These are phyloP conservation scores for Phenganax marumi DNA, from an alignment of 92 coral and sea anemone species.

Conservation along the genomic window DNA sequence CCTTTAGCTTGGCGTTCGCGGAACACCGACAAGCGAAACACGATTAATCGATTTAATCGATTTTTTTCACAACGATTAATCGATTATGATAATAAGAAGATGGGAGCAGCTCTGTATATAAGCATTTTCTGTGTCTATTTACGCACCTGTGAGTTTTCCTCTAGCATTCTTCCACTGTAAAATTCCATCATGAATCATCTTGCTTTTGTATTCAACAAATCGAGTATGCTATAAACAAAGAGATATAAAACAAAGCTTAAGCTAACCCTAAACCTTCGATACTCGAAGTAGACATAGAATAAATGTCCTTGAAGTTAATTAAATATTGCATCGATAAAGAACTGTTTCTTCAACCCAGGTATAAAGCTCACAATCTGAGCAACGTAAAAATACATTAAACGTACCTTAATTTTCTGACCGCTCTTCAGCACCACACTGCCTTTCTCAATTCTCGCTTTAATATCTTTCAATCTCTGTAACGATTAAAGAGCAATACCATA, in stretches of 20 bases:
- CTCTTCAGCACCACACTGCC: constrained; percentile 78
- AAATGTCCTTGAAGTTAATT: too few relatives aligned
- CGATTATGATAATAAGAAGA: too few relatives aligned
- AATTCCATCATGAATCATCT: constrained; percentile 73
- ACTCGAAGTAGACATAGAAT: too few relatives aligned
- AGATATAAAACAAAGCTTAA: neutral
- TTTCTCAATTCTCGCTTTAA: constrained; percentile 85
- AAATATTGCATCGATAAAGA: too few relatives aligned
- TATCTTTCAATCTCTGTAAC: constrained; percentile 73
- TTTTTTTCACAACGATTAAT: too few relatives aligned
- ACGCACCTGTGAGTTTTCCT: constrained; percentile 59
- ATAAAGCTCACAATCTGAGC: neutral
- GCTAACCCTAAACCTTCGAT: too few relatives aligned
- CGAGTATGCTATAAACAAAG: constrained; percentile 67
- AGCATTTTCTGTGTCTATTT: neutral
- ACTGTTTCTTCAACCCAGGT: too few relatives aligned
- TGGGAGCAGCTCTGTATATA: neutral
- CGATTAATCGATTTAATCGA: too few relatives aligned
- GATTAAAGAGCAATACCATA: neutral
- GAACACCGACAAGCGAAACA: too few relatives aligned
- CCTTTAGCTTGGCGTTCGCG: too few relatives aligned
- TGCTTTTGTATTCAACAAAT: constrained; percentile 84
- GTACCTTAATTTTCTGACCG: constrained; percentile 86
- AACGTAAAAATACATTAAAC: neutral
- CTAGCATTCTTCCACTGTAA: constrained; percentile 81